Evolutionary conservation across 92 coral and sea anemone genomes (phyloP).

Genomic region (Parazoanthus atlanticus): DNA sequence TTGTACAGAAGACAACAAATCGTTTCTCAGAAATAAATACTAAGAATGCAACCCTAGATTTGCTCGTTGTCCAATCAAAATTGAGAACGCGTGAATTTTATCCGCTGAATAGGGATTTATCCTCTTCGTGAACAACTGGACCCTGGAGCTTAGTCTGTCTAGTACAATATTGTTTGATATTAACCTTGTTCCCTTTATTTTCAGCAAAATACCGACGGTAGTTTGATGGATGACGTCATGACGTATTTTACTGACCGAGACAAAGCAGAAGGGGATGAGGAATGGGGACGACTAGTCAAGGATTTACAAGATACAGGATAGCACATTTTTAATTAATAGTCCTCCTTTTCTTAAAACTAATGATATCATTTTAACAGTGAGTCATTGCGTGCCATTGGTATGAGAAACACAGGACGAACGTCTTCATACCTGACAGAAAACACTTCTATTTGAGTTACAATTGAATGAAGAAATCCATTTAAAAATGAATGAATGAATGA

Average conservation of each 20-base stretch:
- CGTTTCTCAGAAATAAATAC: too few species aligned
- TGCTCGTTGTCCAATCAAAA: too few species aligned
- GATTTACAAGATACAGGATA: conserved; percentile 38
- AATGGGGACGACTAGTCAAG: conserved; percentile 39
- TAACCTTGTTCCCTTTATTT: background rate
- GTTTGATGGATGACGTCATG: conserved; percentile 51
- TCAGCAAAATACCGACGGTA: conserved; percentile 19
- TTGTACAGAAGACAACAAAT: too few species aligned
- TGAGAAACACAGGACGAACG: background rate
- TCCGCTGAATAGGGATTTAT: too few species aligned
- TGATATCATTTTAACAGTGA: background rate
- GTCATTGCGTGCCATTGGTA: background rate
- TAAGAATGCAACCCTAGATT: too few species aligned
- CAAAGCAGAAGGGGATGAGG: conserved; percentile 27
- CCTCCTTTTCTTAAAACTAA: background rate
- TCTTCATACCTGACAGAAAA: background rate
- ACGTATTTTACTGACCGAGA: conserved; percentile 39
- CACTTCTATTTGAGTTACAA: background rate
- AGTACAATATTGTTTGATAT: too few species aligned
- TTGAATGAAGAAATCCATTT: background rate
- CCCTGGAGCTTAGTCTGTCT: too few species aligned
- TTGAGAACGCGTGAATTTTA: too few species aligned
- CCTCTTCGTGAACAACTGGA: too few species aligned
- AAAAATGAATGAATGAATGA: background rate
- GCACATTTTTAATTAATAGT: background rate